These are phyloP conservation scores for Oreotrochilus melanogaster DNA, from an alignment of 2,113 vertebrate species.

Conservation along the genomic window DNA sequence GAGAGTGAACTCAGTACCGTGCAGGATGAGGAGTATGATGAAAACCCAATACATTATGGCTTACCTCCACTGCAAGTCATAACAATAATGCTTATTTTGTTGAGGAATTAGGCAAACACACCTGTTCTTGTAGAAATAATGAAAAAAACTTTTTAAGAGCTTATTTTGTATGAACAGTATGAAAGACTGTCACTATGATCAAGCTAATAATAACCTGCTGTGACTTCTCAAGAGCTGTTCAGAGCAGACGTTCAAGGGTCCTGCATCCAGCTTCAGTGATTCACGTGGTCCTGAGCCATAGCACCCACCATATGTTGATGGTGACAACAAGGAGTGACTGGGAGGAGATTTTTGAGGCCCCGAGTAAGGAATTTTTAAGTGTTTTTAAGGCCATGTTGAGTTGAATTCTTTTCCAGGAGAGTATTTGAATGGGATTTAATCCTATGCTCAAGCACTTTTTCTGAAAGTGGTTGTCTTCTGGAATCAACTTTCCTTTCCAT, in stretches of 20 bases:
- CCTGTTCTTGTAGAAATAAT: not conserved
- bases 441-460: conserved; percentile 36
- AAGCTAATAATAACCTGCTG: not conserved
- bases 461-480: conserved; percentile 55
- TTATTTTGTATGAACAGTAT: not conserved
- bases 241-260: not conserved
- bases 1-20: not conserved
- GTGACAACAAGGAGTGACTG: not conserved
- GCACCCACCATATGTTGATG: not conserved
- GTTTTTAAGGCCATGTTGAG: not conserved
- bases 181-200: not conserved
- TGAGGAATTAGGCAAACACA: not conserved
- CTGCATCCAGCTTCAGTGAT: not conserved
- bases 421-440: conserved; percentile 51
- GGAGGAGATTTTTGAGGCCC: conserved; percentile 1
- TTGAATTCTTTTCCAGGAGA: conserved; percentile 31
- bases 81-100: not conserved
- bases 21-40: not conserved
- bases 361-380: conserved; percentile 40
- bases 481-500: conserved; percentile 37
- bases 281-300: not conserved
- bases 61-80: not conserved
- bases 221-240: not conserved
- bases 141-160: not conserved
- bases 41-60: not conserved